Conservation (phyloP, 2,888 invertebrate genomes). For the Arge pagana region DNA sequence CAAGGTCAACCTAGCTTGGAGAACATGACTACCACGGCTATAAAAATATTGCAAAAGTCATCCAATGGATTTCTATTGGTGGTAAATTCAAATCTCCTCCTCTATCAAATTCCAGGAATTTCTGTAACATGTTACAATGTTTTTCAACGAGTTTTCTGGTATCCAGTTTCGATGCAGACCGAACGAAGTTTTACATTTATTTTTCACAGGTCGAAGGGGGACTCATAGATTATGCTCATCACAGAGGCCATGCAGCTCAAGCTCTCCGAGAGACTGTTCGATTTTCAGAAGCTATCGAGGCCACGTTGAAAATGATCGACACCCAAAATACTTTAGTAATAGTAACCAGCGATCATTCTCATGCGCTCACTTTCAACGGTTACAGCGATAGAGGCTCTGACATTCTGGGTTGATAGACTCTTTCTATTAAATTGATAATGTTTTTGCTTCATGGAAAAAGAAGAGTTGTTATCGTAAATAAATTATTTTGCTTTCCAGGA, state of each 20-base stretch:
- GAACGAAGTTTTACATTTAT: neutral
- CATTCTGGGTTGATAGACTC: conserved; percentile 67
- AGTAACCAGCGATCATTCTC: conserved; percentile 85
- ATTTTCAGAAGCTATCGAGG: conserved; percentile 76
- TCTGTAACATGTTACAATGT: neutral
- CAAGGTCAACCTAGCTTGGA: conserved; percentile 77
- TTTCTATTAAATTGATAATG: neutral
- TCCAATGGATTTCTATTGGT: conserved; percentile 74
- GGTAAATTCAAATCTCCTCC: conserved; percentile 57
- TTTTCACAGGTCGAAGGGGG: conserved; percentile 77
- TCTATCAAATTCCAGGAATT: neutral
- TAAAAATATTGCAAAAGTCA: conserved; percentile 70
- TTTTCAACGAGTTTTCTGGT: neutral
- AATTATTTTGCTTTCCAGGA: conserved; percentile 55
- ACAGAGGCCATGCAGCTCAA: conserved; percentile 75
- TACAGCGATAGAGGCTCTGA: conserved; percentile 72
- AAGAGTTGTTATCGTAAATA: neutral
- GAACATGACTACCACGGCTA: conserved; percentile 79
- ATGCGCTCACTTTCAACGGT: conserved; percentile 78
- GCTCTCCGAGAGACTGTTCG: conserved; percentile 81
- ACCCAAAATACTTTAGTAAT: conserved; percentile 76
- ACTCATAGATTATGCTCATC: conserved; percentile 85
- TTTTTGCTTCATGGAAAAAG: neutral
- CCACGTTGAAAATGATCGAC: conserved; percentile 66
- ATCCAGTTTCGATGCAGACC: neutral